Evolutionary conservation across 2,797 vertebrate genomes (phyloP).

Genomic region (Perodicticus potto): DNA sequence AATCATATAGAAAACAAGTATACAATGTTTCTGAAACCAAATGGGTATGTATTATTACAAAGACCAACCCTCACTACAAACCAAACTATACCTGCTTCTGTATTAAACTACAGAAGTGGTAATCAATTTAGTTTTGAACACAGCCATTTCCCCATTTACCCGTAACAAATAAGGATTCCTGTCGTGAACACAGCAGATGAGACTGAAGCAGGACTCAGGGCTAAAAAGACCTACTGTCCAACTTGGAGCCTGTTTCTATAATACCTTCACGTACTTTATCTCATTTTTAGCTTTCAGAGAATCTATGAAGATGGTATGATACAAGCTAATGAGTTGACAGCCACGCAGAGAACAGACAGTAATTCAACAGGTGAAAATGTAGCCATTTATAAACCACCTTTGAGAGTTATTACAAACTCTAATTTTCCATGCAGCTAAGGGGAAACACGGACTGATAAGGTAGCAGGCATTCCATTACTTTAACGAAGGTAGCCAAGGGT

Average conservation of each 20-base stretch:
- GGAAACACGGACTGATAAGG: background rate
- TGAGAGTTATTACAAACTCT: background rate
- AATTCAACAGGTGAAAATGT: background rate
- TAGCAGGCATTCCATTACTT: background rate
- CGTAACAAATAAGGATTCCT: background rate
- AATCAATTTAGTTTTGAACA: slow-evolving; percentile 55
- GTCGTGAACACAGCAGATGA: background rate
- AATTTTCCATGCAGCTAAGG: background rate
- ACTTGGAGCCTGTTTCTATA: background rate
- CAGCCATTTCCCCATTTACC: slow-evolving; percentile 15
- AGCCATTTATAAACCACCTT: background rate
- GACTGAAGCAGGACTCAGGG: background rate
- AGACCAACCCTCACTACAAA: slow-evolving; percentile 39
- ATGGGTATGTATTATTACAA: slow-evolving; percentile 7
- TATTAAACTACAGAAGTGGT: background rate
- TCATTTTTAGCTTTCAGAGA: background rate
- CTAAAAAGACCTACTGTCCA: background rate
- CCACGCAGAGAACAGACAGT: background rate
- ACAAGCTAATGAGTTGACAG: background rate
- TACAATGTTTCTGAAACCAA: slow-evolving; percentile 49
- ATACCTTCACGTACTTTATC: background rate
- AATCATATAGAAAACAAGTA: slow-evolving; percentile 50
- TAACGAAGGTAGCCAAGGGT: background rate
- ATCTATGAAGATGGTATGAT: background rate
- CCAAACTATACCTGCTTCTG: background rate